phyloP scores from a whole-genome alignment of 2,888 invertebrate genomes.

The Diarsia brunnea region DNA sequence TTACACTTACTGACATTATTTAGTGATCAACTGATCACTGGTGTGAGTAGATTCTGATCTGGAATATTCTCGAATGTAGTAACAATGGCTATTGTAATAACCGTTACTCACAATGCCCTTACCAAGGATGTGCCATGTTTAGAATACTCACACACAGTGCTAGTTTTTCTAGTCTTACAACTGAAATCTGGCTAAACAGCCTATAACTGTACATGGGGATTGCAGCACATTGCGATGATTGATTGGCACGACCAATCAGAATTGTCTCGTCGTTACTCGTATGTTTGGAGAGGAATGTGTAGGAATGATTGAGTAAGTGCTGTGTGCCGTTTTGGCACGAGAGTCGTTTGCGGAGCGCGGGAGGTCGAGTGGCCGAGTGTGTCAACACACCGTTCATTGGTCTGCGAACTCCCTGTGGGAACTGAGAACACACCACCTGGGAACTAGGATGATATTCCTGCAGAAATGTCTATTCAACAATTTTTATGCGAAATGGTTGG shows the following conservation, averaged over 20 bases:
- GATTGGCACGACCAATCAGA: background rate
- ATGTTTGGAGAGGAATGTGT: slow-evolving; percentile 27
- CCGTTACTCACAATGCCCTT: slow-evolving; percentile 24
- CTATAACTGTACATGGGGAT: too few species aligned
- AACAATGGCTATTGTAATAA: slow-evolving; percentile 1
- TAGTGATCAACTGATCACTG: background rate
- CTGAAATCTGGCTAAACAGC: background rate
- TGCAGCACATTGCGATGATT: background rate
- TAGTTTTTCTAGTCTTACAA: background rate
- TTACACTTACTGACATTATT: background rate
- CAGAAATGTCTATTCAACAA: background rate
- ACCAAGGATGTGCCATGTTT: slow-evolving; percentile 6
- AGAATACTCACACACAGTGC: background rate
- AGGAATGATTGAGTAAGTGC: slow-evolving; percentile 34
- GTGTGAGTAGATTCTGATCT: background rate
- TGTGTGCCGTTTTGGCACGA: slow-evolving; percentile 34
- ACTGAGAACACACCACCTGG: background rate
- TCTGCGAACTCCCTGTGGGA: background rate
- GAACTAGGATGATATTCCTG: background rate
- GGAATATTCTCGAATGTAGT: background rate
- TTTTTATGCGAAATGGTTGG: background rate
- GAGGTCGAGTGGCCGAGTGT: slow-evolving; percentile 28
- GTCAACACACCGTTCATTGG: slow-evolving; percentile 1
- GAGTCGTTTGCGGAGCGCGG: slow-evolving; percentile 17
- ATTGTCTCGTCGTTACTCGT: background rate